Conservation (phyloP, 2,113 vertebrate species). For the Nycticorax nycticorax region DNA sequence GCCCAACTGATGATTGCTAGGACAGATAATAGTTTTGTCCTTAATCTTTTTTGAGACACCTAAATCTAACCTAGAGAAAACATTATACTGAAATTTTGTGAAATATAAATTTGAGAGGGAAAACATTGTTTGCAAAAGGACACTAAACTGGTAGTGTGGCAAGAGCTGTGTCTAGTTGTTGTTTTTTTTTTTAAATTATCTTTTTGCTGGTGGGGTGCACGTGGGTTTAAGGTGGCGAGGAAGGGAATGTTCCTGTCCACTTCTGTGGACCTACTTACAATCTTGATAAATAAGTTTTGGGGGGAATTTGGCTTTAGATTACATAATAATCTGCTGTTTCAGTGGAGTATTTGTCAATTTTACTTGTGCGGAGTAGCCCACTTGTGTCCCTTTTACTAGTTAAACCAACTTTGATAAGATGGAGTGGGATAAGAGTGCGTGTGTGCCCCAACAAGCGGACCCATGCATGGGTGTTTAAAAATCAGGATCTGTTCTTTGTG, state of each 20-base stretch:
- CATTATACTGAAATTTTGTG: background rate
- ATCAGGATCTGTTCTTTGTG: background rate
- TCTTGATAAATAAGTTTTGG: background rate
- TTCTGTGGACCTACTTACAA: background rate
- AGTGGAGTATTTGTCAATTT: background rate
- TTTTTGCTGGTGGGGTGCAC: background rate
- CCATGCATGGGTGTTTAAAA: background rate
- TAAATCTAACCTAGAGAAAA: background rate
- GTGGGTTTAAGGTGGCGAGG: background rate
- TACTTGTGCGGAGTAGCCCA: background rate
- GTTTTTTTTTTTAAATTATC: background rate
- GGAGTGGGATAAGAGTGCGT: background rate
- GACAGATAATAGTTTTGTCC: background rate
- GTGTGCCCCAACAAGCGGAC: background rate
- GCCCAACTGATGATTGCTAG: background rate
- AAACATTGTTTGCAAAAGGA: background rate
- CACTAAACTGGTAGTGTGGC: background rate
- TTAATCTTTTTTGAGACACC: background rate
- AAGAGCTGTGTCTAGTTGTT: background rate
- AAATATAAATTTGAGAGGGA: background rate
- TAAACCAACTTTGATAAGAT: background rate
- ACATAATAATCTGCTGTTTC: background rate
- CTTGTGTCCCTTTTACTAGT: background rate
- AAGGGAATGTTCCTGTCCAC: background rate
- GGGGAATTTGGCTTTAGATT: background rate